Conservation (phyloP, 2,113 vertebrate genomes). For the Himantopus leucocephalus region DNA sequence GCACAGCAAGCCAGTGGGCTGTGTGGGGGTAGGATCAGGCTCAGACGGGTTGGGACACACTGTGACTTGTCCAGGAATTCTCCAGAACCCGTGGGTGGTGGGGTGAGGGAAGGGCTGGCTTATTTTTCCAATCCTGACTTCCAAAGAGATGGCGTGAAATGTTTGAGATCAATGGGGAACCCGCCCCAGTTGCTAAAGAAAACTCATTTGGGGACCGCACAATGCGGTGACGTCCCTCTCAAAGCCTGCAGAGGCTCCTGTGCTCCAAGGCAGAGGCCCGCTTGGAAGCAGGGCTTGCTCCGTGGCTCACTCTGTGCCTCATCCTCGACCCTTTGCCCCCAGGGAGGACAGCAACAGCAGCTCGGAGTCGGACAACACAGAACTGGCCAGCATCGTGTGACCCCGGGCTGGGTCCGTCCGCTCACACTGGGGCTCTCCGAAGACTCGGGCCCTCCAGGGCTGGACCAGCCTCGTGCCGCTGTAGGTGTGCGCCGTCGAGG, state of each 20-base stretch:
- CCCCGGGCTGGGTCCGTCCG: fast-evolving
- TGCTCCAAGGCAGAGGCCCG: background rate
- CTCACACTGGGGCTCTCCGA: background rate
- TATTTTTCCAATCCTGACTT: background rate
- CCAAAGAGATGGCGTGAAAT: background rate
- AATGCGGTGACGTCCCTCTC: fast-evolving
- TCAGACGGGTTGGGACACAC: background rate
- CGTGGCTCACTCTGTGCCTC: fast-evolving
- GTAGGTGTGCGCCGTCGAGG: background rate
- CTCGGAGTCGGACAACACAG: slow-evolving; percentile 79
- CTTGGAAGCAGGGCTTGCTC: background rate
- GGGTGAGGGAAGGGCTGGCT: background rate
- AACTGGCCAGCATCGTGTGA: slow-evolving; percentile 81
- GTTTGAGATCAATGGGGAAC: background rate
- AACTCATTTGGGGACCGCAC: fast-evolving
- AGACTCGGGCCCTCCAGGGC: background rate
- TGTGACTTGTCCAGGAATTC: background rate
- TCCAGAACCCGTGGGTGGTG: background rate
- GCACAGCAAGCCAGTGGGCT: fast-evolving
- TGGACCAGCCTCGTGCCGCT: background rate
- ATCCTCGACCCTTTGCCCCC: background rate
- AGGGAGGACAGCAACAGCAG: slow-evolving; percentile 72
- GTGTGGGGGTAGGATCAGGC: background rate
- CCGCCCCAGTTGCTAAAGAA: background rate
- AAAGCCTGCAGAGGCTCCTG: background rate